Base-by-base conservation (phyloP, 2,888 invertebrate species). In the Trichogramma evanescens region DNA sequence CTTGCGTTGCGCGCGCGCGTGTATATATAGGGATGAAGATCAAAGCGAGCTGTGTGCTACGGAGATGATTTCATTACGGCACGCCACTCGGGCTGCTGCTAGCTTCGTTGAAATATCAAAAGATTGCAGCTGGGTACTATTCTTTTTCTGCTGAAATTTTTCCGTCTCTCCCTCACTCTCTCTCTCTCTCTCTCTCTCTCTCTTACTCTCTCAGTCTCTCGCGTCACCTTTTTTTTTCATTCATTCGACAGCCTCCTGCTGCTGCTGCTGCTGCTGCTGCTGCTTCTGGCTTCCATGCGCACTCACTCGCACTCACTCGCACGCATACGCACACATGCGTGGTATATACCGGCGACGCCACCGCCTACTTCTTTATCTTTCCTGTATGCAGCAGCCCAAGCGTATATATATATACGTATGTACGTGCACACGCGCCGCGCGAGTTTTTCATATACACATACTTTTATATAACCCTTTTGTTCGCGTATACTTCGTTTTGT, bases 51-150 rank as follows among this genome's bases (percentile, higher is more conserved):
- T 26, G 26, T 26, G 26, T 26, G 70, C 69, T 70, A 70, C 58
- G 26, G 70, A 72, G 74, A 76, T 77, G 74, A 77, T 77, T 77
- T 76, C 74, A 77, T 77, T 77, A 77, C 70, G 71, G 72, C 74
- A 71, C 72, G 72, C 71, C 72, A 74, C 73, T 75, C n/a, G 45
- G 26, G 26, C 26, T 26, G 9, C 52, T 72, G 73, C 73, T 71
- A 73, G 72, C 72, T 74, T 68, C 71, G 72, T 71, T 74, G 73
- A 75, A 75, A 75, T 77, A 76, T 77, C 74, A 77, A 74, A 77
- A 75, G 73, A 76, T 73, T 74, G 71, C 65, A 66, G 62, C 59
- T 61, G 52, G 61, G 59, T 58, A 63, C 58, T 61, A 64, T 61
- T 10, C 52, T 62, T 51, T 55, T 58, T 50, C 55, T 26, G 26